Base-by-base conservation (phyloP, 2,113 vertebrate genomes). In the Limanda limanda region DNA sequence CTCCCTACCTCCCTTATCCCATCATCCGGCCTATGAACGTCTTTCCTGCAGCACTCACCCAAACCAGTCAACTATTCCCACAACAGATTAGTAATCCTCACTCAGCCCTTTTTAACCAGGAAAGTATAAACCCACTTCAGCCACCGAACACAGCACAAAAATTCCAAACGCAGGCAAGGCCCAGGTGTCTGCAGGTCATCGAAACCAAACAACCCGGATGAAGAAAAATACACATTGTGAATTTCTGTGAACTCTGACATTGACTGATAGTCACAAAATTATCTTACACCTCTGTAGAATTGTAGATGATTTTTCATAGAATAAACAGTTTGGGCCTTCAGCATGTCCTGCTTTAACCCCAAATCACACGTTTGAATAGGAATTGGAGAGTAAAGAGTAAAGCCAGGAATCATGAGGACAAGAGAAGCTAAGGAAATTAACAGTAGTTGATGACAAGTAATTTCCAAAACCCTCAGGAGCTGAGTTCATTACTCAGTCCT, bases 121-220 rank as follows among this genome's bases (percentile, higher is more conserved):
- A 68, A 47, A 11, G 54, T 23, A n/a, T 63, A 3, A 59, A 52
- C 1, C 23, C 64, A 18, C 0, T 52, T 58, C 72, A 65, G 21
- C 31, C 52, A 15, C 8, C 59, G n/a, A 83, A 72, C 27, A 42
- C n/a, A 5, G 15, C 25, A 3, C 59, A 74, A 1, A 89, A 86
- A 31, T 7, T 62, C 0, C 90, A 89, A 45, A 20, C 58, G 0
- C 10, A 2, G 47, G 14, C 74, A 3, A 82, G 89, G 67, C 83
- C 62, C 0, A 85, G 92, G 35, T 92, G 79, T 72, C 52, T 93
- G 82, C 91, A 89, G 67, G 86, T 87, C 9, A 87, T 93, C 31
- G 54, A 90, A 52, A 91, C 86, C 58, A 81, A 89, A 71, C 57
- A 78, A 2, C 48, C 60, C 13, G 60, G 64, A 45, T 79, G 51